These are phyloP conservation scores for Entomobrya multifasciata DNA, from an alignment of 2,888 invertebrate species.

Conservation along the genomic window DNA sequence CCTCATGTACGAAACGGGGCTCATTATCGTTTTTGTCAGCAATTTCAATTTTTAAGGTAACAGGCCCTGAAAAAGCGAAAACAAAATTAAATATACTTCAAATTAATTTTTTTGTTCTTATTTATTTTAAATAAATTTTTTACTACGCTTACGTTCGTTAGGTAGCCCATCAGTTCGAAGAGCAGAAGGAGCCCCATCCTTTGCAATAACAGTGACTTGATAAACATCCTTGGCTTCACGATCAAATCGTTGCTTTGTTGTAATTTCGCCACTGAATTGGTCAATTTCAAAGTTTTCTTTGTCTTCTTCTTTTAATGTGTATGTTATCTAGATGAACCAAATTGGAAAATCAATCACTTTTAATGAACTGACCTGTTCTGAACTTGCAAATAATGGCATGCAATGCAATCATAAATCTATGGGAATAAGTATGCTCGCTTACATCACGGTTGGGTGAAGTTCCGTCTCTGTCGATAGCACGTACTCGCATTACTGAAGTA, in stretches of 20 bases:
- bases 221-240: slow-evolving; percentile 92
- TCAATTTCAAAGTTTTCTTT: slow-evolving; percentile 92
- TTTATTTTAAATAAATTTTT: neutral
- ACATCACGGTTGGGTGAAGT: slow-evolving; percentile 90
- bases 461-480: slow-evolving; percentile 93
- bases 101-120: too few relatives aligned
- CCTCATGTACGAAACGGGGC: slow-evolving; percentile 91
- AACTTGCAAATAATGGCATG: neutral
- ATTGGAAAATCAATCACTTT: neutral
- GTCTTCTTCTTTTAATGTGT: slow-evolving; percentile 85
- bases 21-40: slow-evolving; percentile 97
- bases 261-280: slow-evolving; percentile 92
- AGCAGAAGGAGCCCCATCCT: slow-evolving; percentile 93
- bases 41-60: slow-evolving; percentile 93
- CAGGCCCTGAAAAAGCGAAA: slow-evolving; percentile 84
- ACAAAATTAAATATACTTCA: too few relatives aligned
- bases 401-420: too few relatives aligned
- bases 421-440: slow-evolving; percentile 50
- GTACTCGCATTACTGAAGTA: slow-evolving; percentile 92
- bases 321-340: slow-evolving; percentile 84
- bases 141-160: slow-evolving; percentile 84
- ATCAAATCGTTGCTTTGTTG: slow-evolving; percentile 90
- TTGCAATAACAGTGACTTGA: slow-evolving; percentile 93
- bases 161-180: slow-evolving; percentile 85
- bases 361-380: neutral